A percentile compares a stretch with the other conserved stretches of the same genome.
These are phyloP conservation scores for Leptura quadrifasciata DNA, from an alignment of 2,888 invertebrate species.

Conservation along the genomic window DNA sequence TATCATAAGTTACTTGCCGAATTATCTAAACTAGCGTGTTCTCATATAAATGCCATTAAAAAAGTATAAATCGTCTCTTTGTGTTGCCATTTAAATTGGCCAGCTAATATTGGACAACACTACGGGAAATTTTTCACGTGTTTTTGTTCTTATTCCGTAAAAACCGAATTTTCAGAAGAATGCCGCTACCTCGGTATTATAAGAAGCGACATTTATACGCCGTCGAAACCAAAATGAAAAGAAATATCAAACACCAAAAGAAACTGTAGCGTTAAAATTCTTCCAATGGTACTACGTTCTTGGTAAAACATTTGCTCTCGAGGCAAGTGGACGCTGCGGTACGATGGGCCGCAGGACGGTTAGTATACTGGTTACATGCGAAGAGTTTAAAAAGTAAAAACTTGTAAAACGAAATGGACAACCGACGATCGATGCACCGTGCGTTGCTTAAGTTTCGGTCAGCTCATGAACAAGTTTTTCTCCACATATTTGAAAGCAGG, in stretches of 20 bases:
- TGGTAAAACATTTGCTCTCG: constrained; percentile 44
- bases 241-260: constrained; percentile 40
- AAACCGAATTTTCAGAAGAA: constrained; percentile 33
- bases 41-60: neutral
- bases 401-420: constrained; percentile 64
- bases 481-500: constrained; percentile 61
- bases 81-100: constrained; percentile 5
- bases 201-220: constrained; percentile 33
- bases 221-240: constrained; percentile 41
- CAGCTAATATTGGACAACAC: neutral
- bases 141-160: constrained; percentile 13
- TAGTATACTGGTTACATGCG: constrained; percentile 56
- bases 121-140: constrained; percentile 29
- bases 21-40: neutral
- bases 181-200: constrained; percentile 35
- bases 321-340: constrained; percentile 41
- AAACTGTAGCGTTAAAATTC: constrained; percentile 48
- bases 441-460: constrained; percentile 57
- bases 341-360: constrained; percentile 50
- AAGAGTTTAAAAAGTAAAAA: constrained; percentile 61
- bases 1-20: neutral
- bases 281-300: constrained; percentile 47
- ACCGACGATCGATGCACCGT: constrained; percentile 53
- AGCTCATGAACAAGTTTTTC: constrained; percentile 61
- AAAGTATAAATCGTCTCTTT: neutral